These are phyloP conservation scores for Melanotaenia maccullochi DNA, from an alignment of 2,797 vertebrate species.

Conservation along the genomic window DNA sequence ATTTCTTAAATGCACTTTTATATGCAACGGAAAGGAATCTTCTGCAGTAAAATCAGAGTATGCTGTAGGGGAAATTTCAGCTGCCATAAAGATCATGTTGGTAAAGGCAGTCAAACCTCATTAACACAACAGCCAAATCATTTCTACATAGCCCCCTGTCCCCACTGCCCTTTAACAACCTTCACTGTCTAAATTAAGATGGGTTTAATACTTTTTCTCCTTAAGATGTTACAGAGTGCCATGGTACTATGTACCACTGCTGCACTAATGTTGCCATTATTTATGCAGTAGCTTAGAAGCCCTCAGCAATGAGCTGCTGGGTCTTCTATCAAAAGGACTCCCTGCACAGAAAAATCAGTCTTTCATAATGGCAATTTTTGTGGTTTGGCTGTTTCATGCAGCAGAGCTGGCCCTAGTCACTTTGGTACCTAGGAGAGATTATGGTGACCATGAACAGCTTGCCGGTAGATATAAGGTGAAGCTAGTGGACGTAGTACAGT, in stretches of 20 bases:
- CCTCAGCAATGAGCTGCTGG: constrained; percentile 42
- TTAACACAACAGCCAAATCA: constrained; percentile 37
- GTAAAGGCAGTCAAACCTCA: constrained; percentile 51
- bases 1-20: constrained; percentile 38
- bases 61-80: constrained; percentile 26
- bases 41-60: constrained; percentile 24
- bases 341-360: constrained; percentile 23
- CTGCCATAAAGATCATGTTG: constrained; percentile 24
- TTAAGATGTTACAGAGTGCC: constrained; percentile 51
- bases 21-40: constrained; percentile 29
- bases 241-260: constrained; percentile 37
- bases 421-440: too few relatives aligned
- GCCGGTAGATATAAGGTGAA: too few relatives aligned
- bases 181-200: constrained; percentile 56
- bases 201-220: constrained; percentile 57
- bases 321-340: constrained; percentile 47
- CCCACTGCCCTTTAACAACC: constrained; percentile 43
- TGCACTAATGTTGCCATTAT: constrained; percentile 57
- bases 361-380: constrained; percentile 36
- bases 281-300: constrained; percentile 53
- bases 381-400: constrained; percentile 6
- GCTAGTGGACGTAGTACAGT: too few relatives aligned
- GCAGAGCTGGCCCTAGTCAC: too few relatives aligned
- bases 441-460: too few relatives aligned
- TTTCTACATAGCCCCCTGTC: constrained; percentile 16